phyloP scores from a whole-genome alignment of 2,797 vertebrate genomes.

The Platyrinchus mystaceus region DNA sequence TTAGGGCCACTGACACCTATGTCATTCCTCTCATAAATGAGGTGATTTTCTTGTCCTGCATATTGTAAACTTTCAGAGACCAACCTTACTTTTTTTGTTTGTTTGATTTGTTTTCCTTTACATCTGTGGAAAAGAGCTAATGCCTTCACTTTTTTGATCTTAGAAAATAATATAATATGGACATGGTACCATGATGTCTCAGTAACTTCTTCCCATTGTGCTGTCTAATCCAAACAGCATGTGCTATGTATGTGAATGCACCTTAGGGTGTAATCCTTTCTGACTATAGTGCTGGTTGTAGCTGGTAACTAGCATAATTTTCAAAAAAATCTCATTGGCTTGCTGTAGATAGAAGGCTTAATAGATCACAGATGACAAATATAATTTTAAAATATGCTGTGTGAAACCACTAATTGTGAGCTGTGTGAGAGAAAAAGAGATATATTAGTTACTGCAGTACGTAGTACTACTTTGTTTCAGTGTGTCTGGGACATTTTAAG shows the following conservation, averaged over 20 bases:
- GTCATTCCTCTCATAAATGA: not conserved
- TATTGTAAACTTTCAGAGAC: not conserved
- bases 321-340: conserved; percentile 1
- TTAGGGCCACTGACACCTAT: not conserved
- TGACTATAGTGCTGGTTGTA: not conserved
- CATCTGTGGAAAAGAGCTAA: not conserved
- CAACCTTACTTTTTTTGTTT: not conserved
- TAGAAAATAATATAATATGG: not conserved
- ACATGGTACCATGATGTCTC: not conserved
- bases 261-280: not conserved
- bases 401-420: not conserved
- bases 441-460: not conserved
- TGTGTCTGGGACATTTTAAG: not conserved
- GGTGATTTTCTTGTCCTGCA: not conserved
- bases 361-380: conserved; percentile 20
- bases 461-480: not conserved
- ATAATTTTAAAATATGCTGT: not conserved
- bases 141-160: not conserved
- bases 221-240: not conserved
- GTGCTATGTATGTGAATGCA: not conserved
- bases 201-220: not conserved
- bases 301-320: not conserved
- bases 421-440: not conserved
- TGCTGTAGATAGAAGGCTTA: not conserved
- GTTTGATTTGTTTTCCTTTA: not conserved